Conservation (phyloP, 2,797 vertebrate genomes). For the Arvicola amphibius region DNA sequence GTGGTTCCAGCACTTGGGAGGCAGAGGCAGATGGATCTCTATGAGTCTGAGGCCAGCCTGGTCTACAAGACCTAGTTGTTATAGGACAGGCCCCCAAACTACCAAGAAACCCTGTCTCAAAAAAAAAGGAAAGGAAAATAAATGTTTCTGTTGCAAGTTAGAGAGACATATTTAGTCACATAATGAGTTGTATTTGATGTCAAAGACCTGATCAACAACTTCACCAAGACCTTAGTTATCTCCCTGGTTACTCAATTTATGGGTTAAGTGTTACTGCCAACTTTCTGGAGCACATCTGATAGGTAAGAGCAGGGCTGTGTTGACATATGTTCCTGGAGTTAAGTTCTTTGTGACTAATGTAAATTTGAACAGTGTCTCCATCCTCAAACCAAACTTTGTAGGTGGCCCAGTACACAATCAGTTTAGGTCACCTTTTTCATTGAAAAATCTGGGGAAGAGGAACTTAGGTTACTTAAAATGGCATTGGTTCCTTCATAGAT, state of each 20-base stretch:
- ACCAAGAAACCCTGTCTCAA: too few relatives aligned
- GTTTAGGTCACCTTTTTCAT: neutral
- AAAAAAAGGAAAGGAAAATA: too few relatives aligned
- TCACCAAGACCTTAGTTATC: neutral
- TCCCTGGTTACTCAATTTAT: neutral
- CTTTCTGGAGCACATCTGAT: neutral
- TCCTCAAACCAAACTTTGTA: neutral
- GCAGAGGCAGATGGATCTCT: too few relatives aligned
- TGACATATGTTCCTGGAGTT: neutral
- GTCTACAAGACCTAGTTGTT: too few relatives aligned
- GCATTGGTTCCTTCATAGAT: neutral
- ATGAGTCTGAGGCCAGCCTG: too few relatives aligned
- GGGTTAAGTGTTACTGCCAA: neutral
- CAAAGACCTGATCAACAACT: neutral
- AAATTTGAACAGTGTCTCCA: neutral
- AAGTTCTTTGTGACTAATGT: neutral
- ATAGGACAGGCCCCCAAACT: too few relatives aligned
- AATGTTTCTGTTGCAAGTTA: neutral
- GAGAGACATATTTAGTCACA: neutral
- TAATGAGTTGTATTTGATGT: neutral
- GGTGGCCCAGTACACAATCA: neutral
- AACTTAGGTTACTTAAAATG: conserved; percentile 7
- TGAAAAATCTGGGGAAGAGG: neutral
- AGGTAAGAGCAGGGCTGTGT: neutral
- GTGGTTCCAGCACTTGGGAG: too few relatives aligned